phyloP scores from a whole-genome alignment of 1,140 invertebrate genomes.

The Calliphora vicina region DNA sequence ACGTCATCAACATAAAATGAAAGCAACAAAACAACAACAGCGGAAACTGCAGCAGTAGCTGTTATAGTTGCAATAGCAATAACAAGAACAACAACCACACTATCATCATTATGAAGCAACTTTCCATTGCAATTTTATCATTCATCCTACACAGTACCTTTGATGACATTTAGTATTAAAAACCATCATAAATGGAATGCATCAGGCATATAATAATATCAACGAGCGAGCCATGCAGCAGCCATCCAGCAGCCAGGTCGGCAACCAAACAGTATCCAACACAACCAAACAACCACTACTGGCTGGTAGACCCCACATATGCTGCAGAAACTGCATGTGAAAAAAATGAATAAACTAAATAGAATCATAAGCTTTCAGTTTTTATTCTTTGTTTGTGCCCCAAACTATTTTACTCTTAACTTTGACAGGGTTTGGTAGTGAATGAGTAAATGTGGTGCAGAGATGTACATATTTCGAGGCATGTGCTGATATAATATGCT shows the following conservation, averaged over 20 bases:
- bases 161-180: conserved; percentile 17
- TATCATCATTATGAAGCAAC: neutral
- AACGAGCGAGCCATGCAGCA: neutral
- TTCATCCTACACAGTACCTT: neutral
- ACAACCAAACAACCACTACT: neutral
- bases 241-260: neutral
- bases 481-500: neutral
- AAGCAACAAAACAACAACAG: too few species aligned
- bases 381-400: neutral
- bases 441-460: neutral
- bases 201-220: conserved; percentile 5
- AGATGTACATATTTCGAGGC: neutral
- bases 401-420: neutral
- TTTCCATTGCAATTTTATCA: neutral
- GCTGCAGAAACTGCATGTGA: neutral
- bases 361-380: conserved; percentile 11
- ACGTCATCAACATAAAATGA: neutral
- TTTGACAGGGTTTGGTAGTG: neutral
- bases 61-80: neutral
- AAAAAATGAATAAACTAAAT: neutral
- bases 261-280: neutral
- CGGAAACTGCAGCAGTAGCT: neutral
- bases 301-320: neutral
- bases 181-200: conserved; percentile 16
- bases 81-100: neutral